Percentiles rank a stretch among this genome's conserved stretches.
Conservation (phyloP, 2,888 invertebrate species). For the Orthonychiurus folsomi region DNA sequence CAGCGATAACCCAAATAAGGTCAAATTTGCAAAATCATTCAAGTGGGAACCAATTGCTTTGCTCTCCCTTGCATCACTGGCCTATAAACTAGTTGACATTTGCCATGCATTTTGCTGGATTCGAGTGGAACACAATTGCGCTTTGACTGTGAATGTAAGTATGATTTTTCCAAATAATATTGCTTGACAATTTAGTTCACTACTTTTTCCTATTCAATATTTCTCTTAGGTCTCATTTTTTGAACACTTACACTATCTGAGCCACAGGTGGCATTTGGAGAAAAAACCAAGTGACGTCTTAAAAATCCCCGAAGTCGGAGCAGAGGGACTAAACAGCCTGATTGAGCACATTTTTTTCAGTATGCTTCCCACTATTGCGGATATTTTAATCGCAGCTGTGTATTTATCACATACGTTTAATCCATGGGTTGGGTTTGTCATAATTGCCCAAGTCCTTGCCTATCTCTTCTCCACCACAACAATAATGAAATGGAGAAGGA, state of each 20-base stretch:
- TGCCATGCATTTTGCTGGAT: not conserved
- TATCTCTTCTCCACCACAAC: not conserved
- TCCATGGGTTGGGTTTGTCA: not conserved
- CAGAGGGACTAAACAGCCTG: not conserved
- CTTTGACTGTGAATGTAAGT: too few relatives aligned
- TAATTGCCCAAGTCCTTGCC: not conserved
- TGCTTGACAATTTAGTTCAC: too few relatives aligned
- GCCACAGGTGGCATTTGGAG: not conserved
- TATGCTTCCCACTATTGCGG: not conserved
- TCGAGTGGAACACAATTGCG: not conserved
- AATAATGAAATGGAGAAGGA: not conserved
- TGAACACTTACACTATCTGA: not conserved
- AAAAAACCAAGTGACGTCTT: not conserved
- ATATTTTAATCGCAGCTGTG: not conserved
- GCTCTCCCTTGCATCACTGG: not conserved
- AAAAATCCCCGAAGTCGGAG: not conserved
- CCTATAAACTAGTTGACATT: not conserved
- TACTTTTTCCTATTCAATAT: too few relatives aligned
- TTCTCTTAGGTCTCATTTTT: not conserved
- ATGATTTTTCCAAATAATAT: too few relatives aligned
- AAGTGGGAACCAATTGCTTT: not conserved
- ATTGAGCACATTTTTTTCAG: slow-evolving; percentile 1
- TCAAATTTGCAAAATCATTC: too few relatives aligned
- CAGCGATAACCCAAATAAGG: too few relatives aligned
- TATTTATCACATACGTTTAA: not conserved